Conservation (phyloP, 2,113 vertebrate genomes). For the Takifugu bimaculatus region DNA sequence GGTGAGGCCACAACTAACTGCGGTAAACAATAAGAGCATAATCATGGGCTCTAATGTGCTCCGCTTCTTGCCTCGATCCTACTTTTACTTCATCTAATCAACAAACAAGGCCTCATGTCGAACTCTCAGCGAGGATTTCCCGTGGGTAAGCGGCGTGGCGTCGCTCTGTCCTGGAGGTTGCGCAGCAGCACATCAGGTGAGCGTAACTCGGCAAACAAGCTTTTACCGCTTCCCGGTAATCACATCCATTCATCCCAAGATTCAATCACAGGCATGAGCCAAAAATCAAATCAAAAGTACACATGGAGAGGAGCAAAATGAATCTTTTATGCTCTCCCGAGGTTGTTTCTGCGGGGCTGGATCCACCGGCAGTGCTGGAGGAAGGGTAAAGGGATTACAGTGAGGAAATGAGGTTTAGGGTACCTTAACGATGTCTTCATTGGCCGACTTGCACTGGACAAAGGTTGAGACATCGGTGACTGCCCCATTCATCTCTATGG, state of each 20-base stretch:
- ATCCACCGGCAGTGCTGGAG: constrained; percentile 11
- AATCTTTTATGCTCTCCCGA: constrained; percentile 41
- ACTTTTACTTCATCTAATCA: constrained; percentile 51
- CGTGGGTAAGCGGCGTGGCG: not conserved
- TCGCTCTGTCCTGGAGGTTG: too few relatives aligned
- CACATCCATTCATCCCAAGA: constrained; percentile 43
- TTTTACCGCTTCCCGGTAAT: constrained; percentile 1
- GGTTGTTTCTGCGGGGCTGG: constrained; percentile 12
- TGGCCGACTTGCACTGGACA: constrained; percentile 91
- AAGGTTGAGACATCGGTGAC: constrained; percentile 85
- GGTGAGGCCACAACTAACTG: constrained; percentile 39
- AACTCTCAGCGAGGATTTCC: constrained; percentile 6
- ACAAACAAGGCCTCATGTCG: constrained; percentile 29
- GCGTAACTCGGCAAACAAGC: not conserved
- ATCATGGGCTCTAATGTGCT: constrained; percentile 43
- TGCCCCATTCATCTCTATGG: constrained; percentile 87
- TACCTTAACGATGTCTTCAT: constrained; percentile 98
- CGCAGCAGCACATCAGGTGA: not conserved
- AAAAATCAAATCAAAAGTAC: constrained; percentile 42
- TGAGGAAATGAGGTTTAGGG: constrained; percentile 15
- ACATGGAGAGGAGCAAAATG: constrained; percentile 22
- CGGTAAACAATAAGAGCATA: constrained; percentile 36
- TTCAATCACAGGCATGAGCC: constrained; percentile 28
- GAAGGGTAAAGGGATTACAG: constrained; percentile 31
- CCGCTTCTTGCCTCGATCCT: constrained; percentile 42